Base-by-base conservation (phyloP, 2,113 vertebrate species). In the Campylomormyrus numenius region DNA sequence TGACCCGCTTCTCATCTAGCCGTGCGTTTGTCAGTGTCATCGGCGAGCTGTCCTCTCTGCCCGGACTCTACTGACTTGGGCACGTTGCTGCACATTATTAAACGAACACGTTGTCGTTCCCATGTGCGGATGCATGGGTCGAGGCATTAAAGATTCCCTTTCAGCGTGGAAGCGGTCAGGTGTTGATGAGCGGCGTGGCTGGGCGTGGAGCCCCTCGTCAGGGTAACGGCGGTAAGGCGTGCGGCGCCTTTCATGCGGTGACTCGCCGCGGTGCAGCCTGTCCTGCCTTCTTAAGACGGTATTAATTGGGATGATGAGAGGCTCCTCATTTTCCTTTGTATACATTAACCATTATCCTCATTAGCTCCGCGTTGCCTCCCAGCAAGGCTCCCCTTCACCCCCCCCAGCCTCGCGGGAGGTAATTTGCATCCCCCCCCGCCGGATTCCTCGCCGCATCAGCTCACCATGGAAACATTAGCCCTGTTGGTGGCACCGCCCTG, bases 341-440 rank as follows among this genome's bases (percentile, higher is more conserved):
- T 96, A 96, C 95, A 95, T 96, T 96, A 95, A 95, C 94, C 92
- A 94, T 95, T 96, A 94, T 93, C 94, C 95, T 96, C 95, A 96
- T 96, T 96, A 96, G 94, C 94, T 95, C 94, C 94, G 94, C 91
- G 92, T 94, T 93, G 95, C 95, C 95, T 96, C 94, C 91, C 93
- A 94, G 94, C 94, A 24, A 93, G 92, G 92, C 93, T 93, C 95
- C 94, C 92, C 95, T 95, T 92, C 94, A 92, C 94, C 92, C 93
- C 85, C 58, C n/a, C 19, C 13, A 46, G 91, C 95, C 96, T 95
- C 95, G 92, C 91, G 95, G 95, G 96, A 96, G 95, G 94, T 94
- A 95, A 95, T 96, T 96, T 96, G 94, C 96, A 96, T 96, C 11
- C 94, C 52, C 50, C 52, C 52, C 95, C 5, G 80, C 35, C 93